Evolutionary conservation across 2,888 invertebrate species (phyloP).

Genomic region (Automeris io): DNA sequence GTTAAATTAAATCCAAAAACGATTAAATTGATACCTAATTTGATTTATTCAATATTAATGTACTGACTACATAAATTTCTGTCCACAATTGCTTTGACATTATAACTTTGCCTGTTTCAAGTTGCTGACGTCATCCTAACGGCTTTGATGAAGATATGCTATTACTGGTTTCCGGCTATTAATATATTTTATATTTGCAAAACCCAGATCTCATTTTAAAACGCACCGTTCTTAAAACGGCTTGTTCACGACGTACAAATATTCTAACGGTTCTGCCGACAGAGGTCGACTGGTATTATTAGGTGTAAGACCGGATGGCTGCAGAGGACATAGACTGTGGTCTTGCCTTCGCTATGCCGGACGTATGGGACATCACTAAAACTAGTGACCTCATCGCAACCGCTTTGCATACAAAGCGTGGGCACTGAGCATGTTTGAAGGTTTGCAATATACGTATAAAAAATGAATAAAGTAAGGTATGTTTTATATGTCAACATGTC

Average conservation of each 20-base stretch:
- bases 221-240: slow-evolving; percentile 12
- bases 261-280: slow-evolving; percentile 43
- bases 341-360: slow-evolving; percentile 23
- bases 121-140: background rate
- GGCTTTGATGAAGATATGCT: background rate
- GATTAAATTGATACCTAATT: no score
- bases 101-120: background rate
- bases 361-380: slow-evolving; percentile 39
- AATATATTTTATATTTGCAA: background rate
- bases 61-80: no score
- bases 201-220: slow-evolving; percentile 1
- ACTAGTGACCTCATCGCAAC: slow-evolving; percentile 47
- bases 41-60: no score
- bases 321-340: slow-evolving; percentile 24
- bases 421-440: slow-evolving; percentile 18
- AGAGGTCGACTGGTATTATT: slow-evolving; percentile 27
- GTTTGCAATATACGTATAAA: slow-evolving; percentile 14
- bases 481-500: background rate
- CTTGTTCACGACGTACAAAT: slow-evolving; percentile 45
- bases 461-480: slow-evolving; percentile 9
- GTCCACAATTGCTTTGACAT: no score
- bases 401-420: slow-evolving; percentile 27
- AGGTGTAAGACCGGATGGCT: slow-evolving; percentile 21
- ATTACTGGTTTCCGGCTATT: background rate
- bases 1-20: no score